Evolutionary conservation across 2,888 invertebrate species (phyloP), one percentile per base, ranked within the genome.

Genomic region (Euplagia quadripunctaria): DNA sequence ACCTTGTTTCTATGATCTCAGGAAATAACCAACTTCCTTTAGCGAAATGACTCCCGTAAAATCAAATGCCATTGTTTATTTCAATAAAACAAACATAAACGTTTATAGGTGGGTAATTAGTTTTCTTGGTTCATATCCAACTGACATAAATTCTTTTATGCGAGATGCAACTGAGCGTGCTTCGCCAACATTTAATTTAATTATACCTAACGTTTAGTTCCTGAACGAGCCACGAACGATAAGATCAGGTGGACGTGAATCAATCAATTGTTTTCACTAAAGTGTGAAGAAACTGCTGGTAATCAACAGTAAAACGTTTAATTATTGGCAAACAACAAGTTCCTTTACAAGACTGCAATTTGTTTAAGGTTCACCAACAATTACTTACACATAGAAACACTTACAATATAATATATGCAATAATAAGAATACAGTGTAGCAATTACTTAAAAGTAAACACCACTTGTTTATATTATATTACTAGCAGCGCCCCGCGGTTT

Each of bases 111-210:
- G 81, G 79, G 46, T 55, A 61, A 46, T 58, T 68, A 46, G 55
- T 68, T 61, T 31, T 61, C 80, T 84, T 92, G 92, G 90, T 88
- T 80, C 76, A 75, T 76, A 82, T 90, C 92, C 92, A 92, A 92
- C 77, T 86, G 85, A 79, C 79, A 88, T 86, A 87, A 88, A 89
- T 89, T 87, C 75, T 87, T 87, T 86, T 83, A 87, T 85, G 83
- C 81, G 79, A 79, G 84, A 74, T 86, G 83, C 82, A 84, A 79
- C 77, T 73, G 80, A 78, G 75, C 78, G 66, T 79, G 80, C 80
- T 78, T 85, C 81, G 87, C 90, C 91, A 91, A 89, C 66, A 79
- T 81, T 78, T 77, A 75, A 73, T 74, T 85, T 87, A 89, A 86
- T 86, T 86, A 86, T 85, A 31, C 31, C 31, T 31, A 87, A 76